phyloP scores from a whole-genome alignment of 1,140 invertebrate genomes.

The Cyphomyrmex costatus region DNA sequence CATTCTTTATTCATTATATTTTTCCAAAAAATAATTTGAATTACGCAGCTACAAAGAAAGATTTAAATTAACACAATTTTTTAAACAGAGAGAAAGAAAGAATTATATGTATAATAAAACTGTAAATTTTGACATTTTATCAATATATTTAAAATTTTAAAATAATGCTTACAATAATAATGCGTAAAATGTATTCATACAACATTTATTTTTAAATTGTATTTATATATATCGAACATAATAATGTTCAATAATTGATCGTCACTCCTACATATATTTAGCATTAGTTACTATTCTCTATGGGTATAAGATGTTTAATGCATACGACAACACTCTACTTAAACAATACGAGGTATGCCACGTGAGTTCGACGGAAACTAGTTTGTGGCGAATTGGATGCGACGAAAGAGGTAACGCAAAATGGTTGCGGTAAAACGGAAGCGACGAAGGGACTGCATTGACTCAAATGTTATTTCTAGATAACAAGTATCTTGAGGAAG shows the following conservation, averaged over 20 bases:
- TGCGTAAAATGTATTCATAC: not conserved
- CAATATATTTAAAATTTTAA: not conserved
- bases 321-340: slow-evolving; percentile 34
- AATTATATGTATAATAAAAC: not conserved
- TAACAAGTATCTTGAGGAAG: not conserved
- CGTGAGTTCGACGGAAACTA: slow-evolving; percentile 12
- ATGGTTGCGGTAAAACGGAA: slow-evolving; percentile 26
- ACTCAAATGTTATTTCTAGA: slow-evolving; percentile 28
- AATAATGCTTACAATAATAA: not conserved
- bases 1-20: slow-evolving; percentile 21
- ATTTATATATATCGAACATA: not conserved
- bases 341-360: slow-evolving; percentile 38
- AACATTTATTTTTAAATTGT: not conserved
- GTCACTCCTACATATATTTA: not conserved
- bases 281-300: slow-evolving; percentile 23
- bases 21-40: slow-evolving; percentile 9
- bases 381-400: slow-evolving; percentile 38
- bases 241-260: not conserved
- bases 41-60: not conserved
- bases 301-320: slow-evolving; percentile 48
- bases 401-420: slow-evolving; percentile 39
- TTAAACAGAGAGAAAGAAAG: not conserved
- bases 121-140: not conserved
- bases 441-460: slow-evolving; percentile 3
- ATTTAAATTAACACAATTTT: not conserved